These are phyloP conservation scores for Dromiciops gliroides DNA, from an alignment of 2,113 vertebrate species.

Conservation along the genomic window DNA sequence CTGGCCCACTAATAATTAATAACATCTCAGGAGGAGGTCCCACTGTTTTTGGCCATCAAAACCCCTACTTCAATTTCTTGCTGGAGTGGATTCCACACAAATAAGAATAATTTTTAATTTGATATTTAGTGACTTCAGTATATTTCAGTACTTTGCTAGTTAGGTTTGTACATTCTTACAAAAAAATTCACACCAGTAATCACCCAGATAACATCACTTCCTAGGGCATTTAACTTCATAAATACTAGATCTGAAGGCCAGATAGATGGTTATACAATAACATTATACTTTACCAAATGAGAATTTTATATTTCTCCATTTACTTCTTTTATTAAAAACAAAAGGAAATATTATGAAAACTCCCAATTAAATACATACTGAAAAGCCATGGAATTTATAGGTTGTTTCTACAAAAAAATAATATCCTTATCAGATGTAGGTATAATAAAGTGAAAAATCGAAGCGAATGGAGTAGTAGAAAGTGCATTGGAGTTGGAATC, in stretches of 20 bases:
- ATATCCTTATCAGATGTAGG: neutral
- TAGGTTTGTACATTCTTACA: constrained; percentile 70
- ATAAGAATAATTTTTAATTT: constrained; percentile 78
- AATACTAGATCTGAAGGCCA: constrained; percentile 63
- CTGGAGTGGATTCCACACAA: constrained; percentile 70
- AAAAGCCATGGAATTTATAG: constrained; percentile 34
- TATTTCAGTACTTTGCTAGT: constrained; percentile 62
- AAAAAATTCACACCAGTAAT: constrained; percentile 71
- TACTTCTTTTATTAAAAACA: constrained; percentile 60
- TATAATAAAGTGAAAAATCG: neutral
- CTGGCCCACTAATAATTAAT: constrained; percentile 75
- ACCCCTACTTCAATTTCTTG: constrained; percentile 76
- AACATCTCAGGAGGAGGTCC: constrained; percentile 74
- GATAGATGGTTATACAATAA: constrained; percentile 72
- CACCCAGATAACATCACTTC: constrained; percentile 67
- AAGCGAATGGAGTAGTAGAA: neutral
- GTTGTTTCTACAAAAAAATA: neutral
- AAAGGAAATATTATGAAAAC: constrained; percentile 57
- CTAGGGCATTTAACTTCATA: constrained; percentile 68
- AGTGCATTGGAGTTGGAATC: neutral
- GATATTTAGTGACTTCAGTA: constrained; percentile 75
- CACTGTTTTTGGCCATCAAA: constrained; percentile 76
- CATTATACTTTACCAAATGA: constrained; percentile 39
- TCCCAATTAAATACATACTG: constrained; percentile 65
- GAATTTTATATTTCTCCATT: constrained; percentile 55